Conservation (phyloP, 2,113 vertebrate genomes). For the Xyliphius kryptos region DNA sequence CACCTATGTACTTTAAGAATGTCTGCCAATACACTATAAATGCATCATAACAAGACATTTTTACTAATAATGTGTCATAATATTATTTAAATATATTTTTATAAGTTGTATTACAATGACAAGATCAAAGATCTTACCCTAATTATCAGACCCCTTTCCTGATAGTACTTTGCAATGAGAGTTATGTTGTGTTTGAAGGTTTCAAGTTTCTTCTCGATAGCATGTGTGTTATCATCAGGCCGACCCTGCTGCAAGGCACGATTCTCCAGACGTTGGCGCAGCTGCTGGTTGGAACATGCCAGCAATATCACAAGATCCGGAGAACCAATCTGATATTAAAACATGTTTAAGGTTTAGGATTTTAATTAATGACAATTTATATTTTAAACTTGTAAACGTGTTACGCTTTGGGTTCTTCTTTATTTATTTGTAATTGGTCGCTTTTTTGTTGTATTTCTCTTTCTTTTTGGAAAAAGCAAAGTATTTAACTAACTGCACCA, state of each 20-base stretch:
- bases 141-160: constrained; percentile 54
- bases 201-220: constrained; percentile 56
- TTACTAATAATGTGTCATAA: not conserved
- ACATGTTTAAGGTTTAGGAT: not conserved
- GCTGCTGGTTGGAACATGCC: constrained; percentile 57
- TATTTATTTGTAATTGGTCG: no score
- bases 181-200: constrained; percentile 61
- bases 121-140: constrained; percentile 40
- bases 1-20: no score
- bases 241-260: constrained; percentile 56
- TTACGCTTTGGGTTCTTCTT: no score
- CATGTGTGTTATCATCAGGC: constrained; percentile 57
- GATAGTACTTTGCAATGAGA: constrained; percentile 63
- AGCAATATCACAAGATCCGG: constrained; percentile 60
- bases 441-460: no score
- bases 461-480: no score
- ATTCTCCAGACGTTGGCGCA: constrained; percentile 57
- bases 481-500: no score
- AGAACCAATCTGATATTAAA: constrained; percentile 52
- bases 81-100: not conserved
- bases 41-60: not conserved
- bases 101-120: no score
- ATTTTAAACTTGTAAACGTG: no score
- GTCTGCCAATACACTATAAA: no score
- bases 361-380: not conserved